Evolutionary conservation across 2,113 vertebrate genomes (phyloP), one percentile per base, ranked within the genome.

Genomic region (Empidonax alnorum): DNA sequence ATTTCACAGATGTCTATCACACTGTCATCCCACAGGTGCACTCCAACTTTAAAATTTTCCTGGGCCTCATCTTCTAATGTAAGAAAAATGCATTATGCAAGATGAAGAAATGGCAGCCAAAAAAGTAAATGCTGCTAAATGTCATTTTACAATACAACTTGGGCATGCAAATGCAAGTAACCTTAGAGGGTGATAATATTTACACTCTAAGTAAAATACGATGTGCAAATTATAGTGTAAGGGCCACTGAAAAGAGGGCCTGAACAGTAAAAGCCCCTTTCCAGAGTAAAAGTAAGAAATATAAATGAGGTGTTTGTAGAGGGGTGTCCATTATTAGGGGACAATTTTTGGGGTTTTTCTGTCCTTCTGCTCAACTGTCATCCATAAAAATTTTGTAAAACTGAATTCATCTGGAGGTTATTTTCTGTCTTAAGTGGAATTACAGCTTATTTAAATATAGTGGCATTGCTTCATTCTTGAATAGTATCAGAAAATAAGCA

Each of bases 21-120:
- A 17, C 75, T 97, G 69, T 92, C 90, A 95, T 93, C 82, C 52
- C 83, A 91, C 81, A 94, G 90, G 93, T 94, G 46, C 50, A 78
- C 11, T 63, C 41, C 71, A 93, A 87, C 79, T 92, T 91, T 61
- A 80, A 79, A 94, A 89, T 86, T 87, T 94, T 82, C 75, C 69
- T 76, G 39, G 53, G 44, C 68, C 44, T 93, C 78, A 77, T n/a
- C 79, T 95, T 95, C 90, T 94, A 93, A 89, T 90, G 74, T 92
- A 97, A 97, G 76, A 93, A 94, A 97, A 97, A 93, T 86, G 22
- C 69, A 91, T 97, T 94, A 96, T 94, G 59, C 80, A 97, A 96
- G 96, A 91, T 91, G 79, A 91, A 75, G 79, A 96, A 93, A 92
- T 69, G 84, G 84, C 94, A 97, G 92, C 75, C 93, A 98, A 97